Evolutionary conservation across 30 jellyfish, hydroid and myxozoan species (phyloP).

Genomic region (Euphysa ruthae): DNA sequence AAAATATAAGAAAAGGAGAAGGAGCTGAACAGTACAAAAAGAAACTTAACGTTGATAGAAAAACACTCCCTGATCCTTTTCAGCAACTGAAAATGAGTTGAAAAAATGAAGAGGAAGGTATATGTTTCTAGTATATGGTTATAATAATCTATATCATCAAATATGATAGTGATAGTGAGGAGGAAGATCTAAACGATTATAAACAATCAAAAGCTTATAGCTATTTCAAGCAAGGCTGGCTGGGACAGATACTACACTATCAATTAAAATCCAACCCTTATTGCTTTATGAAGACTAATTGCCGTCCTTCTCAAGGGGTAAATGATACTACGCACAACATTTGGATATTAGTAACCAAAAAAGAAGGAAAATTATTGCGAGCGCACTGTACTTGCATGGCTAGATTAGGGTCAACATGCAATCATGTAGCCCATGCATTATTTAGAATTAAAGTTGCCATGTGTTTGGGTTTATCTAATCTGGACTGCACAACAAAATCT

Average conservation of each 20-base stretch:
- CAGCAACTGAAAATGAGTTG: conserved; percentile 22
- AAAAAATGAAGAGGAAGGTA: conserved; percentile 30
- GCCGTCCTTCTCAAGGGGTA: conserved; percentile 33
- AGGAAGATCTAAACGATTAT: conserved; percentile 41
- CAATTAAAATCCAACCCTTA: not conserved
- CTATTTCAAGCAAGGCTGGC: conserved; percentile 37
- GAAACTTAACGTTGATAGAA: no score
- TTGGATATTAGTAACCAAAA: conserved; percentile 28
- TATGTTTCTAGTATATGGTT: conserved; percentile 23
- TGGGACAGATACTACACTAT: conserved; percentile 1
- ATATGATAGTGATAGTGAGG: conserved; percentile 16
- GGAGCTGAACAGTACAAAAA: no score
- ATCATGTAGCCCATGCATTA: conserved; percentile 43
- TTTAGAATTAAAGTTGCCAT: conserved; percentile 29
- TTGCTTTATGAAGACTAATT: conserved; percentile 14
- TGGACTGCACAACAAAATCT: conserved; percentile 28
- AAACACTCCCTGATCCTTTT: conserved; percentile 33
- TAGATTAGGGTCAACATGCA: conserved; percentile 28
- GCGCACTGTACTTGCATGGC: conserved; percentile 55
- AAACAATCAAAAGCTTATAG: conserved; percentile 45
- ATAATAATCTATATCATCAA: conserved; percentile 19
- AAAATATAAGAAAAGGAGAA: no score
- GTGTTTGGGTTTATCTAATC: conserved; percentile 29
- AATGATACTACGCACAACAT: conserved; percentile 29
- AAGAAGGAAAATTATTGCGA: conserved; percentile 10